These are phyloP conservation scores for Tachina grossa DNA, from an alignment of 2,888 invertebrate species.

Conservation along the genomic window DNA sequence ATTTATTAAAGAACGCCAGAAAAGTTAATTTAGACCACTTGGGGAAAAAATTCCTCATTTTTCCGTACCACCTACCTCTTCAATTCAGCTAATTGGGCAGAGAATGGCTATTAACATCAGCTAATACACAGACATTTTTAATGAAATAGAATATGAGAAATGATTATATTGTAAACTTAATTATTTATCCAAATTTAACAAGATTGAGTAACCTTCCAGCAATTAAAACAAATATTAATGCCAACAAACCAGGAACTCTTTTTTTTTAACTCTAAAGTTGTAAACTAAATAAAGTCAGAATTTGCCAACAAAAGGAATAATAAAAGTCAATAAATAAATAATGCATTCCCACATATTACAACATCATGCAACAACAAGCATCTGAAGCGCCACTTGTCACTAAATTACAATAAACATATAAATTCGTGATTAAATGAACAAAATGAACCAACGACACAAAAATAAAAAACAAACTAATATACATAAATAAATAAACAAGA, in stretches of 20 bases:
- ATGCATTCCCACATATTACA: constrained; percentile 51
- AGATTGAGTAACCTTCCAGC: too few relatives aligned
- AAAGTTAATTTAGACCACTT: too few relatives aligned
- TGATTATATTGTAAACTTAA: too few relatives aligned
- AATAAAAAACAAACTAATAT: constrained; percentile 22
- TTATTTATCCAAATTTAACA: too few relatives aligned
- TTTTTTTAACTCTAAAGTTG: not conserved
- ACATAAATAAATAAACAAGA: constrained; percentile 46
- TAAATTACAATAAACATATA: constrained; percentile 82
- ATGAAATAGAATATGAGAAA: too few relatives aligned
- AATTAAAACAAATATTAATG: too few relatives aligned
- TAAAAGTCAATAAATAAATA: constrained; percentile 21
- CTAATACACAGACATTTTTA: too few relatives aligned
- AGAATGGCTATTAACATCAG: too few relatives aligned
- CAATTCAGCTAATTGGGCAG: too few relatives aligned
- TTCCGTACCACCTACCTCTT: too few relatives aligned
- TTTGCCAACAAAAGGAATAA: constrained; percentile 11
- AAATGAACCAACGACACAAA: constrained; percentile 42
- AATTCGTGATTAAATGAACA: constrained; percentile 82
- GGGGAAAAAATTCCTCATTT: too few relatives aligned
- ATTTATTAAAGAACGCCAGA: too few relatives aligned
- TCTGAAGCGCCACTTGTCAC: constrained; percentile 82
- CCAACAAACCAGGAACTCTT: not conserved
- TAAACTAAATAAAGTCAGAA: not conserved
- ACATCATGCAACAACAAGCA: constrained; percentile 62